Evolutionary conservation across 2,797 vertebrate genomes (phyloP), one percentile per base, ranked within the genome.

Genomic region (Erpetoichthys calabaricus): DNA sequence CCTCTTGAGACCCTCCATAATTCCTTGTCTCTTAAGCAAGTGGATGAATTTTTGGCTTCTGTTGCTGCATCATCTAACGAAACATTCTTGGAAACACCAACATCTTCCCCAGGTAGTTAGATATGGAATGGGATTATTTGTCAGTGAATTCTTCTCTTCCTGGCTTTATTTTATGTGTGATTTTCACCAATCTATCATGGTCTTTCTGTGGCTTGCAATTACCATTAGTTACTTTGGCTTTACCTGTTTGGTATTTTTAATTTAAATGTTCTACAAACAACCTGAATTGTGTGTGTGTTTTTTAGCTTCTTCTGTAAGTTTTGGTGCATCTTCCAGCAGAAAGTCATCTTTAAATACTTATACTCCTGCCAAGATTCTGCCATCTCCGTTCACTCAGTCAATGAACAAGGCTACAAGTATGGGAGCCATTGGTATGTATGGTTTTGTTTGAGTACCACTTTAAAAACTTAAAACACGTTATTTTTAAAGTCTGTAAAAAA

Each of bases 1-100:
- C 90, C 90, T 53, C 70, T 92, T 73, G 90, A 92, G 83, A 92
- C 90, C 4, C 86, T 92, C 55, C 90, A 92, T 70, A 92, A 92
- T 65, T 90, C 90, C 9, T 79, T 92, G 44, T 91, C 89, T 61
- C 75, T 91, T 76, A 92, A 92, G 79, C 90, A 92, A 68, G 87
- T 92, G 65, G 90, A 91, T 68, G 90, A 92, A 72, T 92, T 92
- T 73, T 83, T 92, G 54, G 70, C 85, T 58, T 88, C 87, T 49
- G 75, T 91, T 64, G 86, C 86, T 65, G 75, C 70, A 62, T 64
- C 81, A 51, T 85, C 86, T 56, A 81, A 66, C 61, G 84, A 90
- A 47, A 74, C 64, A 63, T 62, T 75, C 46, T 69, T 76, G 66
- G 79, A 81, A 50, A 72, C 73, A 45, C 76, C 81, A 52, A 65